Evolutionary conservation across 2,888 invertebrate species (phyloP), one percentile per base, ranked within the genome.

Genomic region (Teinopalpus imperialis): DNA sequence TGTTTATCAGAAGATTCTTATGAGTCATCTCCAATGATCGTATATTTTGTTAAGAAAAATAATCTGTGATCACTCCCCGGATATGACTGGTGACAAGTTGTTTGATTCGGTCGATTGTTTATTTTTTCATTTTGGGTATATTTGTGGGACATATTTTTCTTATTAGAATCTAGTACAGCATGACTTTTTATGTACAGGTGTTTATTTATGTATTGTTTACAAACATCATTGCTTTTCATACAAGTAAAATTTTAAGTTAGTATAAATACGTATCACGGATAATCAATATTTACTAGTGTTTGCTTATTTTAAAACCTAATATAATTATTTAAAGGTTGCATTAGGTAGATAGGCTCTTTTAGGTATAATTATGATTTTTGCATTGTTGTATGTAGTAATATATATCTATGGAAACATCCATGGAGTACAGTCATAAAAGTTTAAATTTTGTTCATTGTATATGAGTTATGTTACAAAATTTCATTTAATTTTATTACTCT

Each of bases 1-100:
- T 43, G 48, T 55, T 46, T 49, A 44, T 69, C 61, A 61, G 54
- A 66, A 56, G 58, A 66, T 66, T 62, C 4, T 57, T 58, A 56
- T 51, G 75, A 77, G 59, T 77, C 76, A 74, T 63, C 34, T 40
- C 26, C 32, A 27, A 21, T 32, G 26, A 43, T 35, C 42, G 41
- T 35, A 36, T 44, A 45, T 43, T 50, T 50, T 44, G n/a, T 23
- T 39, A 27, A 9, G 21, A 3, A 27, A 41, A 46, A 10, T 21
- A 13, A 34, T n/a, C 26, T 8, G 14, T 31, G 21, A 16, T 31
- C 14, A 40, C 8, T 34, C 32, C 26, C 32, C 32, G 27, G 21
- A 45, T 45, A 18, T 27, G 13, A 4, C 9, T 14, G 20, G 21
- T 23, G 32, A 29, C 27, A n/a, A 45, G 14, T 34, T 27, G 26